These are phyloP conservation scores for Ptychochromis oligacanthus DNA, from an alignment of 2,113 vertebrate genomes.

Conservation along the genomic window DNA sequence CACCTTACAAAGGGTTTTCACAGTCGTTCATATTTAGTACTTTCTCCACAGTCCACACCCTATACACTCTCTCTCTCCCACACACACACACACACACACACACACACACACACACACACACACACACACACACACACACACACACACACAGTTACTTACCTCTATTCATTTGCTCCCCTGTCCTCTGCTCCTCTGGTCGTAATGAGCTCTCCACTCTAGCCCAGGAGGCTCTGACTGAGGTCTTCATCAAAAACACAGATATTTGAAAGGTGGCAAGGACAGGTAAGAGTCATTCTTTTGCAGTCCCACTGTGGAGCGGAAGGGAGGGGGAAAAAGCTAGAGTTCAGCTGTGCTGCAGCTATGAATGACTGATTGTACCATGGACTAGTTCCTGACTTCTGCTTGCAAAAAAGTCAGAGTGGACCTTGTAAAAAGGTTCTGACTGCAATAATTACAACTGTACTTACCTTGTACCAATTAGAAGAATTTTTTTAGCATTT, in stretches of 20 bases:
- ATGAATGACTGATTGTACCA: constrained; percentile 1
- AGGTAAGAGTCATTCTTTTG: constrained; percentile 66
- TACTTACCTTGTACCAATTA: constrained; percentile 51
- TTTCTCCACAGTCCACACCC: constrained; percentile 29
- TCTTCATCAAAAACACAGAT: constrained; percentile 64
- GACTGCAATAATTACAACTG: constrained; percentile 32
- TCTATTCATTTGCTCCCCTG: constrained; percentile 26
- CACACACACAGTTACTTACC: constrained; percentile 3
- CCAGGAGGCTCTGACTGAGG: constrained; percentile 55
- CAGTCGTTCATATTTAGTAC: constrained; percentile 69
- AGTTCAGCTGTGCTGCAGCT: constrained; percentile 3
- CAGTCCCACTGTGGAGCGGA: constrained; percentile 17
- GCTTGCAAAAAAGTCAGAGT: constrained; percentile 11
- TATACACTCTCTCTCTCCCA: not conserved
- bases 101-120: not conserved
- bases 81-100: not conserved
- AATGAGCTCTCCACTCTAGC: constrained; percentile 53
- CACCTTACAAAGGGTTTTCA: constrained; percentile 67
- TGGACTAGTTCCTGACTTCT: constrained; percentile 8
- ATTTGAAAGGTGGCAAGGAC: constrained; percentile 67
- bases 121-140: not conserved
- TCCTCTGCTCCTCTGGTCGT: constrained; percentile 30
- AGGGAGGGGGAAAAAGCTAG: not conserved
- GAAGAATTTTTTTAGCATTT: constrained; percentile 39
- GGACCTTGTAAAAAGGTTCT: not conserved